A percentile compares a stretch with the other conserved stretches of the same genome.
These are phyloP conservation scores for Hypena proboscidalis DNA, from an alignment of 2,888 invertebrate genomes.

Conservation along the genomic window DNA sequence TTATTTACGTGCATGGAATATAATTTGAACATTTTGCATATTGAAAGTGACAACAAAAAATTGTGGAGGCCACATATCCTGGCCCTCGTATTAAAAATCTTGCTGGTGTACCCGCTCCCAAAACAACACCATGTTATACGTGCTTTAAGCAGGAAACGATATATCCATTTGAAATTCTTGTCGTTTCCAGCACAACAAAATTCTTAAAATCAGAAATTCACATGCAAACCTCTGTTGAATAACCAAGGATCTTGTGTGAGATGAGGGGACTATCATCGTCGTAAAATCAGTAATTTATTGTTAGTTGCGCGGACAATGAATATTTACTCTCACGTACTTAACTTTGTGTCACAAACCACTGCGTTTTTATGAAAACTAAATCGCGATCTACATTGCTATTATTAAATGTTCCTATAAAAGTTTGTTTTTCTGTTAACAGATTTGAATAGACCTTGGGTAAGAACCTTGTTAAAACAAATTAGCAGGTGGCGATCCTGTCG, in stretches of 20 bases:
- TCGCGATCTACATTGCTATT: slow-evolving; percentile 19
- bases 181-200: slow-evolving; percentile 6
- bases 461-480: too few species aligned
- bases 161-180: slow-evolving; percentile 5
- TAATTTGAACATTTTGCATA: too few species aligned
- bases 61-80: too few species aligned
- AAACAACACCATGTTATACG: too few species aligned
- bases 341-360: slow-evolving; percentile 43
- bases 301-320: slow-evolving; percentile 60
- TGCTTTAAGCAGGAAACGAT: too few species aligned
- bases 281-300: slow-evolving; percentile 68
- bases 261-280: slow-evolving; percentile 50
- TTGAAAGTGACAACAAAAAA: too few species aligned
- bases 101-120: too few species aligned
- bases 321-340: slow-evolving; percentile 66
- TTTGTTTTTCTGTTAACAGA: too few species aligned
- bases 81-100: too few species aligned
- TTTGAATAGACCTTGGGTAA: too few species aligned
- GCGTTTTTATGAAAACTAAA: slow-evolving; percentile 31
- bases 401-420: not conserved
- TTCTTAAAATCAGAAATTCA: slow-evolving; percentile 17
- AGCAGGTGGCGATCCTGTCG: too few species aligned
- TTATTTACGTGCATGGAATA: too few species aligned
- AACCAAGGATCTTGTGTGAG: slow-evolving; percentile 46
- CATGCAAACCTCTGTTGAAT: slow-evolving; percentile 19